Percentiles rank a stretch among this genome's conserved stretches.
These are phyloP conservation scores for Phenganax stokvisi DNA, from an alignment of 92 coral and sea anemone genomes.

Conservation along the genomic window DNA sequence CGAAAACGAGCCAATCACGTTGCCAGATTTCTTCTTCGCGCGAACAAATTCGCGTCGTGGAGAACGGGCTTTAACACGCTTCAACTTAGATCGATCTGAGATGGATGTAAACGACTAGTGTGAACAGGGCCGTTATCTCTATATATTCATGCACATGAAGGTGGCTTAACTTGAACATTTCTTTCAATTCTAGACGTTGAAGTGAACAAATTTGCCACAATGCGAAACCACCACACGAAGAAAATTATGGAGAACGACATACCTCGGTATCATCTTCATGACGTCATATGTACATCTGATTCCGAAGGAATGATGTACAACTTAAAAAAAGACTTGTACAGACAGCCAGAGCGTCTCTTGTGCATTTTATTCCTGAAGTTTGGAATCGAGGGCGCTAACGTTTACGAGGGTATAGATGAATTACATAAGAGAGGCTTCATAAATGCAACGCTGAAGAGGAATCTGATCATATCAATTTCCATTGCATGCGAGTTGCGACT, in stretches of 20 bases:
- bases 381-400: not conserved
- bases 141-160: not conserved
- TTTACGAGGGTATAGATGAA: not conserved
- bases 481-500: slow-evolving; percentile 1
- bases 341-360: slow-evolving; percentile 1
- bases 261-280: slow-evolving; percentile 2
- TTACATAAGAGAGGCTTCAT: not conserved
- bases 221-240: not conserved
- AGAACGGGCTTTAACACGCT: no score
- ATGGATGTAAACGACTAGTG: no score
- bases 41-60: no score
- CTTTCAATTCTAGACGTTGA: not conserved
- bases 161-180: slow-evolving; percentile 1
- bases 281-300: slow-evolving; percentile 1
- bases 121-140: not conserved
- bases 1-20: no score
- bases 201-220: not conserved
- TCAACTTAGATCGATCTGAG: no score
- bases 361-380: not conserved
- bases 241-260: slow-evolving; percentile 1
- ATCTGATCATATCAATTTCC: not conserved
- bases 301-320: slow-evolving; percentile 2
- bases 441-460: not conserved
- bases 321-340: not conserved
- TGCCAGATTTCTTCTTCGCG: no score